Conservation (phyloP, 2,113 vertebrate genomes). For the Apeltes quadracus region DNA sequence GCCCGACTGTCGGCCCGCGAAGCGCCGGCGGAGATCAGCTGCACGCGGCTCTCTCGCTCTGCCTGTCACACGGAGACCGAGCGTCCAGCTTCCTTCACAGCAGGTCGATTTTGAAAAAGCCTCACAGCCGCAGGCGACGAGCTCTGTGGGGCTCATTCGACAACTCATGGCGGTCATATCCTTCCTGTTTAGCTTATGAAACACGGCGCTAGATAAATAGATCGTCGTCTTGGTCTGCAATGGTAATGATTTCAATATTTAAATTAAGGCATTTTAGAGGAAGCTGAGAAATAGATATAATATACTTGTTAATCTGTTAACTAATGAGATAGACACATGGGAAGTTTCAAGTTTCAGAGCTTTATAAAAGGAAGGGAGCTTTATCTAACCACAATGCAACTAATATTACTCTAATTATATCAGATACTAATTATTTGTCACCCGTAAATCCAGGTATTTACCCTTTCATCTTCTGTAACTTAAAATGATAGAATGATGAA, state of each 20-base stretch:
- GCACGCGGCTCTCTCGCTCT: no score
- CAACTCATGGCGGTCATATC: slow-evolving; percentile 16
- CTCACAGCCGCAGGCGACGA: slow-evolving; percentile 9
- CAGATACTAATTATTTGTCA: neutral
- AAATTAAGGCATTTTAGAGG: neutral
- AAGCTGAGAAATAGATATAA: neutral
- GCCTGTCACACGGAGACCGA: no score
- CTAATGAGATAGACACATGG: neutral
- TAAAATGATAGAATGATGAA: neutral
- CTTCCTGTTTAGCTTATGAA: slow-evolving; percentile 11
- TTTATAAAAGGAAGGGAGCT: neutral
- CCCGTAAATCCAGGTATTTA: neutral
- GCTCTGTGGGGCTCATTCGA: neutral
- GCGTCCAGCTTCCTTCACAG: slow-evolving; percentile 41
- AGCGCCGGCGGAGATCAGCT: neutral
- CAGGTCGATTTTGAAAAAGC: slow-evolving; percentile 30
- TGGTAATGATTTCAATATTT: neutral
- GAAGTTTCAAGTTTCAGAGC: neutral
- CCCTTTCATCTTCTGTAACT: neutral
- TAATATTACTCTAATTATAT: neutral
- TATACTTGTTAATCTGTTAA: neutral
- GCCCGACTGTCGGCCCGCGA: neutral
- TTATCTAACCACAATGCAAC: neutral
- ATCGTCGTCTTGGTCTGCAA: neutral
- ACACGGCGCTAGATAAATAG: slow-evolving; percentile 4